These are phyloP conservation scores for Cantharis rustica DNA, from an alignment of 2,888 invertebrate species.

Conservation along the genomic window DNA sequence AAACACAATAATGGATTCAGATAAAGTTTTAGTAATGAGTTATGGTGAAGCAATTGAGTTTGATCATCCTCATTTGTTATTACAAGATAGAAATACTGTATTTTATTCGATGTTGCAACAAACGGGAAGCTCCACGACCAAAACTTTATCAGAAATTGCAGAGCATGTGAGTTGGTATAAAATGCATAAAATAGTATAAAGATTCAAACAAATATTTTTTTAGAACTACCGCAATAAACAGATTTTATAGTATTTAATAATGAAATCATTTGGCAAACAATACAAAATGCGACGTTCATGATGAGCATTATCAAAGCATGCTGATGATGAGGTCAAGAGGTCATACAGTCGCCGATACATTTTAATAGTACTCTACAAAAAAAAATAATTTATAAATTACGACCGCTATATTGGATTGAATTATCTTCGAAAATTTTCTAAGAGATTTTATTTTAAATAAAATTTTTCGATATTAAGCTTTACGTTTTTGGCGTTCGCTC, in stretches of 20 bases:
- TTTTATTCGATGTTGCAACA: slow-evolving; percentile 72
- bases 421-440: no score
- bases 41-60: slow-evolving; percentile 77
- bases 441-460: no score
- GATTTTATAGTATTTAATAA: not conserved
- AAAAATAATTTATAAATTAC: no score
- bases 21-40: slow-evolving; percentile 83
- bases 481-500: no score
- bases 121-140: slow-evolving; percentile 60
- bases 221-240: slow-evolving; percentile 9
- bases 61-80: slow-evolving; percentile 73
- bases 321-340: no score
- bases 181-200: not conserved
- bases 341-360: no score
- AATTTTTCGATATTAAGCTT: no score
- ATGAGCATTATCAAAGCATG: no score
- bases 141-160: slow-evolving; percentile 44
- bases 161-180: slow-evolving; percentile 28
- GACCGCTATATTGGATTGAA: no score
- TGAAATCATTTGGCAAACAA: no score
- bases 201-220: not conserved
- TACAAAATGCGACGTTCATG: no score
- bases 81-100: slow-evolving; percentile 64
- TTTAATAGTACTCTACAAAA: no score
- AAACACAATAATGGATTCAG: slow-evolving; percentile 87